Evolutionary conservation across 2,888 invertebrate genomes (phyloP).

Genomic region (Sinodicranocentrus sp.): DNA sequence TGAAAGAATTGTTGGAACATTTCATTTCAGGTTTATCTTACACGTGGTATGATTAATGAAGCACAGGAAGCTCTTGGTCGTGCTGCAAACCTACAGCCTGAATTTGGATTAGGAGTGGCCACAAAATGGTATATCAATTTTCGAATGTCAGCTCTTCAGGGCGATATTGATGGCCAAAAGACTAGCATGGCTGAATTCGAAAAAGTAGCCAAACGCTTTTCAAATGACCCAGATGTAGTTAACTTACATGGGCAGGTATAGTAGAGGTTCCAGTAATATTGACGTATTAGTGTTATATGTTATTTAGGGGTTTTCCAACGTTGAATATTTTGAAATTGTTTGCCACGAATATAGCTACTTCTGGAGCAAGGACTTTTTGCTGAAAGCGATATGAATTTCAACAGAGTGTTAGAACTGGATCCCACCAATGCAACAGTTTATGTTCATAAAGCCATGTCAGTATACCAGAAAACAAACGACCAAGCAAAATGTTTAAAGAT

Average conservation of each 20-base stretch:
- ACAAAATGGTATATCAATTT: slow-evolving; percentile 96
- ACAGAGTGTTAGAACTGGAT: slow-evolving; percentile 88
- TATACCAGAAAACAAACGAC: slow-evolving; percentile 91
- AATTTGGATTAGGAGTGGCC: slow-evolving; percentile 91
- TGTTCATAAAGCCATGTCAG: slow-evolving; percentile 80
- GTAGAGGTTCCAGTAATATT: neutral
- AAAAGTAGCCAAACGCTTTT: slow-evolving; percentile 87
- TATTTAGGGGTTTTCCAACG: no score
- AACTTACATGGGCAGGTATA: slow-evolving; percentile 91
- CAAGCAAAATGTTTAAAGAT: slow-evolving; percentile 87
- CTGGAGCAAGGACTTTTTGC: slow-evolving; percentile 91
- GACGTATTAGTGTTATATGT: no score
- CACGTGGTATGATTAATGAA: slow-evolving; percentile 89
- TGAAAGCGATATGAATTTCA: slow-evolving; percentile 89
- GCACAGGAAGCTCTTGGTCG: slow-evolving; percentile 91
- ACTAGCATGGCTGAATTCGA: slow-evolving; percentile 87
- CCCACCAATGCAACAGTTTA: slow-evolving; percentile 91
- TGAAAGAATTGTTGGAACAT: no score
- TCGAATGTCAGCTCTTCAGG: slow-evolving; percentile 83
- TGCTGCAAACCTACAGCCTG: slow-evolving; percentile 89
- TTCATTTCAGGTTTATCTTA: slow-evolving; percentile 85
- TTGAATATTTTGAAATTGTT: no score
- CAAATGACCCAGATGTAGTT: slow-evolving; percentile 91
- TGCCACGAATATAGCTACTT: no score
- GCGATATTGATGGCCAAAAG: slow-evolving; percentile 81